Evolutionary conservation across 2,888 invertebrate species (phyloP), one percentile per base, ranked within the genome.

Genomic region (Celastrina argiolus): DNA sequence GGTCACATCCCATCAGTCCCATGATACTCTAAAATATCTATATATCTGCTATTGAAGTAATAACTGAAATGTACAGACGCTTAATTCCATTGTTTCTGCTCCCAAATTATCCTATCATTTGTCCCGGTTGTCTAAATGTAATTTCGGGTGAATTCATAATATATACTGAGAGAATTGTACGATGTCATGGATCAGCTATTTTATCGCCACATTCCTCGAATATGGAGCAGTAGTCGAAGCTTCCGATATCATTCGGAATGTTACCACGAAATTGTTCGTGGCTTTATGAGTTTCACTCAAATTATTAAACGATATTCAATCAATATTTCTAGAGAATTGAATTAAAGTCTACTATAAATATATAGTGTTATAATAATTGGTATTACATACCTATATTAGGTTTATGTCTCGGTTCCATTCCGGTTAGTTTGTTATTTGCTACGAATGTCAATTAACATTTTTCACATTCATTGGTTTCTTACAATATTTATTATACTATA

Each of bases 381-480:
- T 22, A 51, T 22, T 51, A 8, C 8, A 16, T 51, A 12, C 22
- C 8, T 51, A 51, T 51, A 31, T 36, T 12, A 36, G n/a, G n/a
- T n/a, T n/a, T 36, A 36, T 36, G 2, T 10, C 22, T 10, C 12
- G 51, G 18, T 51, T 51, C 22, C 51, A 51, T 51, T 51, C 22
- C 51, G 51, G 12, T 51, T 22, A 51, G 51, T 51, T 51, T 12
- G 22, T 22, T 22, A 51, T 26, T 51, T 18, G 51, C 51, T 51
- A 26, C 26, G 51, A 51, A 51, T 51, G 51, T 51, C 51, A 51
- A 51, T 51, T 51, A 51, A 51, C 51, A 51, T 51, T 51, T 26
- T 51, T 14, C 22, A 26, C 22, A 51, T 12, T 51, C 10, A 26
- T 51, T 26, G 22, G 12, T 36, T 36, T 36, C 36, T 36, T 36